phyloP scores from a whole-genome alignment of 2,888 invertebrate species.

The Timandra comae region DNA sequence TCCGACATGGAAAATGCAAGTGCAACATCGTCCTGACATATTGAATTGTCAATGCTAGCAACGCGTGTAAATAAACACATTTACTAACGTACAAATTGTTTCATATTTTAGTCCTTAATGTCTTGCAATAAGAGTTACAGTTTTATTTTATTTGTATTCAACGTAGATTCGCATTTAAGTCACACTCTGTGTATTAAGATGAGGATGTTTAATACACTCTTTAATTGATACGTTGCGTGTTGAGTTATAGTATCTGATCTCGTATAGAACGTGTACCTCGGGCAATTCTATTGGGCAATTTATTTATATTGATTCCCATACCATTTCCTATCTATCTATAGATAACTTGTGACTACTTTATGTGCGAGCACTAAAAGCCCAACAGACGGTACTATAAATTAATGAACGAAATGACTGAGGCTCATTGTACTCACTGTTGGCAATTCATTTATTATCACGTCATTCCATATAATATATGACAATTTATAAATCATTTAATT shows the following conservation, averaged over 20 bases:
- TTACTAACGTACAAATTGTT: neutral
- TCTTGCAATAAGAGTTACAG: neutral
- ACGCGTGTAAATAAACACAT: slow-evolving; percentile 27
- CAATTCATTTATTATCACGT: too few relatives aligned
- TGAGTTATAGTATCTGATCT: slow-evolving; percentile 65
- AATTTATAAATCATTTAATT: too few relatives aligned
- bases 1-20: neutral
- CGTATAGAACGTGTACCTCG: slow-evolving; percentile 44
- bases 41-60: slow-evolving; percentile 23
- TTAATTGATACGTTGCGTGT: slow-evolving; percentile 71
- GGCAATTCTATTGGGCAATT: slow-evolving; percentile 66
- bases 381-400: slow-evolving; percentile 18
- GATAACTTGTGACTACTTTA: slow-evolving; percentile 52
- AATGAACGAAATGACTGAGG: slow-evolving; percentile 19
- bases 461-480: too few relatives aligned
- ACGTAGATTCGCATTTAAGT: slow-evolving; percentile 41
- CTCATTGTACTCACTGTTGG: slow-evolving; percentile 9
- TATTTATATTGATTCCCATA: slow-evolving; percentile 68
- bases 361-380: slow-evolving; percentile 30
- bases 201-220: slow-evolving; percentile 56
- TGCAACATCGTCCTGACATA: slow-evolving; percentile 21
- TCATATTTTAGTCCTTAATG: neutral
- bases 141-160: neutral
- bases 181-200: slow-evolving; percentile 42
- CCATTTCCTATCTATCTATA: slow-evolving; percentile 50